These are phyloP conservation scores for Himalopsyche phryganea DNA, from an alignment of 1,140 invertebrate species.

Conservation along the genomic window DNA sequence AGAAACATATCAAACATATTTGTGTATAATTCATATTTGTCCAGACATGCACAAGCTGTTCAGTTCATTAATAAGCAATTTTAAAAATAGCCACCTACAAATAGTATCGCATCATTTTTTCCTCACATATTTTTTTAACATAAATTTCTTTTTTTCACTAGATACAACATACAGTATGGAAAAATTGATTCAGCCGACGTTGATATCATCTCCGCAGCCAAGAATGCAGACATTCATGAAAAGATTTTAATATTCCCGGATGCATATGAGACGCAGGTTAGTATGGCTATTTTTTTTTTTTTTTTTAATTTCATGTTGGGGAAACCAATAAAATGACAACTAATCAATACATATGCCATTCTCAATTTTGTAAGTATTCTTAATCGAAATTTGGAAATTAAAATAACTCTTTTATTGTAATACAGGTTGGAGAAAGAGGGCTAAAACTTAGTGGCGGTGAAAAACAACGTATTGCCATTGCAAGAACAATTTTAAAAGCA, in stretches of 20 bases:
- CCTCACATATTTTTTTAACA: too few relatives aligned
- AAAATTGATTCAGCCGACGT: constrained; percentile 70
- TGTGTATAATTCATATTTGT: too few relatives aligned
- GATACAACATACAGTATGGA: constrained; percentile 95
- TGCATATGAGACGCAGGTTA: constrained; percentile 77
- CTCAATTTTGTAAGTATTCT: constrained; percentile 10
- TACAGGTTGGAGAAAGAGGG: constrained; percentile 76
- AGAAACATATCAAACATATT: too few relatives aligned
- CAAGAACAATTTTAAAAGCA: constrained; percentile 82
- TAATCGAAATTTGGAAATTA: too few relatives aligned
- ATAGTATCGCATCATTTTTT: too few relatives aligned
- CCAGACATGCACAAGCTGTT: too few relatives aligned
- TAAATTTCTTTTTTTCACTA: constrained; percentile 40
- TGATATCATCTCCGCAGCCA: constrained; percentile 85
- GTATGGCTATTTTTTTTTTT: constrained; percentile 8
- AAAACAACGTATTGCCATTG: constrained; percentile 92
- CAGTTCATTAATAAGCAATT: too few relatives aligned
- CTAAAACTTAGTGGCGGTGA: constrained; percentile 82
- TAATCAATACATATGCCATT: background rate
- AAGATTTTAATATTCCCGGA: constrained; percentile 88
- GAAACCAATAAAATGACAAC: background rate
- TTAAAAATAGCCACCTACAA: too few relatives aligned
- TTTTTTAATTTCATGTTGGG: background rate
- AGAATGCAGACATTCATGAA: constrained; percentile 91
- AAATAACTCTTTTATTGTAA: too few relatives aligned